Evolutionary conservation across 2,888 invertebrate genomes (phyloP), one percentile per base, ranked within the genome.

Genomic region (Calliphora vomitoria): DNA sequence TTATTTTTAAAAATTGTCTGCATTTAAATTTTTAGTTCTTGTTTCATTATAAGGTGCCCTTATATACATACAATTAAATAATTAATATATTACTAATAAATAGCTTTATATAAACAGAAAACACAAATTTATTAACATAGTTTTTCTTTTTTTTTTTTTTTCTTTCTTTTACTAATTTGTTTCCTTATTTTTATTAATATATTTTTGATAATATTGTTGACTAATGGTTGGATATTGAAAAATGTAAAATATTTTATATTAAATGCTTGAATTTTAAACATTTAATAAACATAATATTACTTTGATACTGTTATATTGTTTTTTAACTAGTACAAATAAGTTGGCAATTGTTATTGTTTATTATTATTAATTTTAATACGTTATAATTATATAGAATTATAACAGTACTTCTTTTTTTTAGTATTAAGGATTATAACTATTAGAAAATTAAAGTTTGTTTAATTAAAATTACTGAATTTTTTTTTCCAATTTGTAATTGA

Each of bases 321-420:
- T 66, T 55, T 83, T 78, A 35, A 20, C 15, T 62, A 78, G 81
- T 84, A 87, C 78, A 87, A 82, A 79, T 82, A 87, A 85, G 78
- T 85, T 87, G 38, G 66, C 66, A 81, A 62, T 84, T 81, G 58
- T 72, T 78, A 41, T 47, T 71, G 47, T 71, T 62, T 18, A 76
- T 66, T 31, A n/a, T 68, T 44, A 44, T 13, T 13, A 8, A 10
- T 41, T 41, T 69, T 35, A 69, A 41, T 62, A 58, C 41, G 25
- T 58, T 71, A 64, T 60, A 78, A 47, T 44, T 53, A 58, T 35
- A 25, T 71, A 75, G 75, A 71, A 47, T 60, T 53, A 38, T 38
- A 25, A 11, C 31, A 72, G 25, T 72, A 38, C 13, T 64, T 72
- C 31, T 64, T 20, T 66, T 20, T 66, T 44, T 47, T 71, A 71